These are phyloP conservation scores for Exephanes ischioxanthus DNA, from an alignment of 2,888 invertebrate genomes.

Conservation along the genomic window DNA sequence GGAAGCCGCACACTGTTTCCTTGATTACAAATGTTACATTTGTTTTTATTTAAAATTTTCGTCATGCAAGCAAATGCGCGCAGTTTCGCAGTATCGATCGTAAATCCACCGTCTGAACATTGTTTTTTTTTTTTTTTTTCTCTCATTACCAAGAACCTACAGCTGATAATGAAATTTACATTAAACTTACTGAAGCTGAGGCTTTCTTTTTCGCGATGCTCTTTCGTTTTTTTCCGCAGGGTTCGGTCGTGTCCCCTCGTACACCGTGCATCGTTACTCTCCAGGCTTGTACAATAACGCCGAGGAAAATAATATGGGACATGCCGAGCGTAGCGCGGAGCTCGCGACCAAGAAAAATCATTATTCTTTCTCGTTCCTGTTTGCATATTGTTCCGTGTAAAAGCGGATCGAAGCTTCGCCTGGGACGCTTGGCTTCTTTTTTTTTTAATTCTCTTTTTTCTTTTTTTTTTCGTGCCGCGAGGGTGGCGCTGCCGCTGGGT, in stretches of 20 bases:
- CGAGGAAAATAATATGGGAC: slow-evolving; percentile 20
- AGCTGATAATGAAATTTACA: background rate
- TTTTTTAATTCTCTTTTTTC: slow-evolving; percentile 28
- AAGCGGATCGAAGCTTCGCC: slow-evolving; percentile 65
- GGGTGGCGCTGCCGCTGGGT: slow-evolving; percentile 49
- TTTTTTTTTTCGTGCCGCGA: slow-evolving; percentile 20
- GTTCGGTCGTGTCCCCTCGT: slow-evolving; percentile 35
- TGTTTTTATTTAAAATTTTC: background rate
- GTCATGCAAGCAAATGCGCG: background rate
- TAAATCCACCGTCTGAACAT: background rate
- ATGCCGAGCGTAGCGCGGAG: slow-evolving; percentile 28
- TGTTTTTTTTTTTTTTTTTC: background rate
- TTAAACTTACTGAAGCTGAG: slow-evolving; percentile 61
- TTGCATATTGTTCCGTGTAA: slow-evolving; percentile 39
- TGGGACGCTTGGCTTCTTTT: slow-evolving; percentile 41
- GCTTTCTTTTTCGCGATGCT: slow-evolving; percentile 55
- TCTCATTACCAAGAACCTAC: background rate
- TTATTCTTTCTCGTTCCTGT: slow-evolving; percentile 29
- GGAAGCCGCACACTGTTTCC: background rate
- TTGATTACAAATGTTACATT: too few species aligned
- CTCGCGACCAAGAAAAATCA: slow-evolving; percentile 35
- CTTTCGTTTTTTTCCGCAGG: slow-evolving; percentile 54
- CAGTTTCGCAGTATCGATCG: background rate
- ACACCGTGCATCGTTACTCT: slow-evolving; percentile 57
- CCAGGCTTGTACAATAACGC: slow-evolving; percentile 12